phyloP scores from a whole-genome alignment of 1,140 invertebrate species.

The Drosophila repleta region DNA sequence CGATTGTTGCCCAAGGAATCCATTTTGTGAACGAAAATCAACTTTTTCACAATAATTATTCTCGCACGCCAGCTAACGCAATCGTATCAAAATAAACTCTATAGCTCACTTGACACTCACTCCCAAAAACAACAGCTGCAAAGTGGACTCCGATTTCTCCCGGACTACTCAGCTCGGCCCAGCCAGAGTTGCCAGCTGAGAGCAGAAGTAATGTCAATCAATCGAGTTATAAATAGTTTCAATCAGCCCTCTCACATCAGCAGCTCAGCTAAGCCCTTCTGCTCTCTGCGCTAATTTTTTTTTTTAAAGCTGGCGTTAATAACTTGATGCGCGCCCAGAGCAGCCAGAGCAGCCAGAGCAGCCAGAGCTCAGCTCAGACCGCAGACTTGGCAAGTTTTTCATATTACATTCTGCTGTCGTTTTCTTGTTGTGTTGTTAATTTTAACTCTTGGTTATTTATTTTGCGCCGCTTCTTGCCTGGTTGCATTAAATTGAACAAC shows the following conservation, averaged over 20 bases:
- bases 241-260: no score
- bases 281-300: not conserved
- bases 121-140: no score
- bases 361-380: not conserved
- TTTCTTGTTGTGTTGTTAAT: not conserved
- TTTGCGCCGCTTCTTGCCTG: not conserved
- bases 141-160: not conserved
- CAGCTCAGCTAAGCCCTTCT: not conserved
- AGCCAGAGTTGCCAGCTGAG: no score
- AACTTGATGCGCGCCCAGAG: not conserved
- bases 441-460: not conserved
- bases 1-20: conserved; percentile 28
- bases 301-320: conserved; percentile 16
- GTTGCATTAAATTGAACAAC: conserved; percentile 63
- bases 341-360: no score
- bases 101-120: not conserved
- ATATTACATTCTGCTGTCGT: not conserved
- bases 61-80: not conserved
- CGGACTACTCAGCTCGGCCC: not conserved
- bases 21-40: conserved; percentile 1
- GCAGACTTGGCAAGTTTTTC: conserved; percentile 6
- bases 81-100: conserved; percentile 1
- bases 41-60: not conserved
- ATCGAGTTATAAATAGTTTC: no score
- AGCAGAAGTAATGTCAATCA: no score